phyloP scores from a whole-genome alignment of 2,113 vertebrate genomes.

The Halichoeres trimaculatus region DNA sequence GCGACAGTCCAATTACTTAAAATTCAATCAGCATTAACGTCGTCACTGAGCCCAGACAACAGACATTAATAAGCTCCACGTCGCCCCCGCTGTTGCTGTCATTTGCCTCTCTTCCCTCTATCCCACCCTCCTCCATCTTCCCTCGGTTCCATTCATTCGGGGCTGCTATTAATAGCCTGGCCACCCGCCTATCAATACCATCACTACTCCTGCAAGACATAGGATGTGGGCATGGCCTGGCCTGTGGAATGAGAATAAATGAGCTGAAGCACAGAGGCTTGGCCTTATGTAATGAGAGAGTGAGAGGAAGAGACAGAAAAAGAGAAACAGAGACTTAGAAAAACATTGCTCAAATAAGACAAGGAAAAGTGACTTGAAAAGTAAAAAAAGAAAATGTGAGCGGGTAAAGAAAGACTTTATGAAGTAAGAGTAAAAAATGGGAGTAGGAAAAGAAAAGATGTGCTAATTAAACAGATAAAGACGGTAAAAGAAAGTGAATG shows the following conservation, averaged over 20 bases:
- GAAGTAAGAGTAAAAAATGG: not conserved
- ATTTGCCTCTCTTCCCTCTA: conserved; percentile 48
- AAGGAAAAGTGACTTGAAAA: not conserved
- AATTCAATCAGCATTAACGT: conserved; percentile 69
- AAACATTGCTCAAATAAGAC: not conserved
- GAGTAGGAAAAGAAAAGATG: not conserved
- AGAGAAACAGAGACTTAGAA: not conserved
- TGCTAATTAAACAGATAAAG: conserved; percentile 17
- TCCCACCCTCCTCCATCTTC: conserved; percentile 50
- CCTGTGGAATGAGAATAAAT: conserved; percentile 62
- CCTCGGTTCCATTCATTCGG: conserved; percentile 70
- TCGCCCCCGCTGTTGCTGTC: conserved; percentile 33
- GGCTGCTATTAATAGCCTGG: conserved; percentile 75
- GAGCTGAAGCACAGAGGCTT: conserved; percentile 40
- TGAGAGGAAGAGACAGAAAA: not conserved
- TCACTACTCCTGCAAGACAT: conserved; percentile 71
- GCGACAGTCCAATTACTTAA: conserved; percentile 51
- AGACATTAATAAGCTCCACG: conserved; percentile 64
- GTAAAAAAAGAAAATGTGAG: not conserved
- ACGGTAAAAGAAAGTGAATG: conserved; percentile 9
- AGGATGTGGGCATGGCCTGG: conserved; percentile 65
- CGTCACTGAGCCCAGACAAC: conserved; percentile 57
- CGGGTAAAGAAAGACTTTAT: not conserved
- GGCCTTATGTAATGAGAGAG: conserved; percentile 53
- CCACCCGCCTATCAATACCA: conserved; percentile 77